Evolutionary conservation across 2,888 invertebrate species (phyloP).

Genomic region (Agrotis exclamationis): DNA sequence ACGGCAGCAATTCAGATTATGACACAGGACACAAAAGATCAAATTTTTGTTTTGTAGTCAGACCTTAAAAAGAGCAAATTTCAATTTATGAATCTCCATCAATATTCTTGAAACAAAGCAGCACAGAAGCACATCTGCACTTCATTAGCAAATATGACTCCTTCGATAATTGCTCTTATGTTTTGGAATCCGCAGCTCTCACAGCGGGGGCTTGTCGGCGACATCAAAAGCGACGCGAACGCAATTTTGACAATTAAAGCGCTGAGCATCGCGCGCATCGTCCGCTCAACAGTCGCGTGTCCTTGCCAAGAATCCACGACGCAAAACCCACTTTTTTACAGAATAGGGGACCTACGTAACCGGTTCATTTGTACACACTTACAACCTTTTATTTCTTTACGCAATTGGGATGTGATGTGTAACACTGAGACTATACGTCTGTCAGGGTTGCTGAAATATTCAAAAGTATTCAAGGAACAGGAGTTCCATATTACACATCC

Average conservation of each 20-base stretch:
- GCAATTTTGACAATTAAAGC: conserved; percentile 90
- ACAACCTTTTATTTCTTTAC: conserved; percentile 68
- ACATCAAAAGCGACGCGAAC: conserved; percentile 79
- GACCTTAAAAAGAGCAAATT: conserved; percentile 10
- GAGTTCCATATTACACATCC: too few relatives aligned
- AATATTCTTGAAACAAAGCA: conserved; percentile 20
- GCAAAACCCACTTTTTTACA: conserved; percentile 76
- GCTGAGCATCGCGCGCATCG: conserved; percentile 85
- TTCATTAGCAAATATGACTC: conserved; percentile 62
- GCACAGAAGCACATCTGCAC: conserved; percentile 35
- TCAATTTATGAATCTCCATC: neutral
- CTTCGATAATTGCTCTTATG: conserved; percentile 53
- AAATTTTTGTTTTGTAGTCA: neutral
- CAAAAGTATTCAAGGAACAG: too few relatives aligned
- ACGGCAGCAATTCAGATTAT: neutral
- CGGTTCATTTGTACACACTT: conserved; percentile 81
- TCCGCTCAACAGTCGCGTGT: conserved; percentile 77
- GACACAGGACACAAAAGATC: neutral
- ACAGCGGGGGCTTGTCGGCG: conserved; percentile 74
- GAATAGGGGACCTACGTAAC: conserved; percentile 76
- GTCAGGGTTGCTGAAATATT: too few relatives aligned
- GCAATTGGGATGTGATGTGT: conserved; percentile 46
- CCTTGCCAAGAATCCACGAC: conserved; percentile 88
- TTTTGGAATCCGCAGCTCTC: conserved; percentile 54
- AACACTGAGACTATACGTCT: conserved; percentile 26